Evolutionary conservation across 1,140 invertebrate genomes (phyloP).

Genomic region (Cylas formicarius): DNA sequence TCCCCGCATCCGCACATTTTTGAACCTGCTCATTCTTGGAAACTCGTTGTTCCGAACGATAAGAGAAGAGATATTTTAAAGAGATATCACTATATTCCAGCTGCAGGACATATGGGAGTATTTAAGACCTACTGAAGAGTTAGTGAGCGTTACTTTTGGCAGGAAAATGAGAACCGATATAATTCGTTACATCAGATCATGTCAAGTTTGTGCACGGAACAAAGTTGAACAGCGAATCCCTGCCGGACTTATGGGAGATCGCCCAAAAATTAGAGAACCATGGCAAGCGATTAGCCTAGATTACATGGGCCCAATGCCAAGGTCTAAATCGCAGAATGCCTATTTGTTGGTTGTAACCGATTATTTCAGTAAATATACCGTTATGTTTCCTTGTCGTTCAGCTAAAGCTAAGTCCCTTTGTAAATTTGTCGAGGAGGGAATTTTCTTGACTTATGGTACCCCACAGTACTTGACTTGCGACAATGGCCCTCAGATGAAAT

Average conservation of each 20-base stretch:
- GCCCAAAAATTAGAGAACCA: too few relatives aligned
- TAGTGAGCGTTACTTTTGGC: conserved; percentile 9
- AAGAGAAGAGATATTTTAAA: conserved; percentile 4
- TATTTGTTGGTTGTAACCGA: conserved; percentile 37
- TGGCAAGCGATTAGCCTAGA: conserved; percentile 12
- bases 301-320: conserved; percentile 27
- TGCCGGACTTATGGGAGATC: background rate
- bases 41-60: conserved; percentile 3
- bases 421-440: conserved; percentile 19
- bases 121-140: conserved; percentile 8
- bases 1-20: background rate
- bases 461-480: conserved; percentile 23
- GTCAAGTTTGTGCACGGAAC: conserved; percentile 1
- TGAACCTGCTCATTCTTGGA: conserved; percentile 3
- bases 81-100: conserved; percentile 1
- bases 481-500: conserved; percentile 27
- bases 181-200: conserved; percentile 4
- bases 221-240: conserved; percentile 5
- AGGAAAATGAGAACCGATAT: conserved; percentile 15
- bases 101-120: conserved; percentile 2
- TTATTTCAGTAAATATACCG: conserved; percentile 32
- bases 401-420: conserved; percentile 15
- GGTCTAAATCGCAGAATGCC: conserved; percentile 25
- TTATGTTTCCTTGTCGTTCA: conserved; percentile 13
- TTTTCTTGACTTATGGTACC: conserved; percentile 21